Evolutionary conservation across 2,797 vertebrate species (phyloP).

Genomic region (Acipenser oxyrinchus): DNA sequence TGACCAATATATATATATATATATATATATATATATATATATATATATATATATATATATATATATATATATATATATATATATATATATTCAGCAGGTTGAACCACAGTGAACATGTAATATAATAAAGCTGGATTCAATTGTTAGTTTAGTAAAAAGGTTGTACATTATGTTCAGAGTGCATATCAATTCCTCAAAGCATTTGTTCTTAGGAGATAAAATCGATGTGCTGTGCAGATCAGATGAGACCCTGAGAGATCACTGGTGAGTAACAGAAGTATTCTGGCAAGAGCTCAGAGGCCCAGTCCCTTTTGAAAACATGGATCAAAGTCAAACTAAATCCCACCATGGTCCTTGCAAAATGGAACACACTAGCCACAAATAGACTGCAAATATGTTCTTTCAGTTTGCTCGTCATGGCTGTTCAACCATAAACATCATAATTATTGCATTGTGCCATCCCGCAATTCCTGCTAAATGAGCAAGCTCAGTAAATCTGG

Average conservation of each 20-base stretch:
- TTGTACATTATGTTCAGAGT: too few relatives aligned
- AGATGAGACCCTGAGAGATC: neutral
- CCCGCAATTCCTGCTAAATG: too few relatives aligned
- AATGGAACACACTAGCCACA: neutral
- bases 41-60: too few relatives aligned
- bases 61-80: too few relatives aligned
- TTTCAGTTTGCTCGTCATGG: neutral
- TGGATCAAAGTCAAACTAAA: conserved; percentile 5
- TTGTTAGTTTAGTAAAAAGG: too few relatives aligned
- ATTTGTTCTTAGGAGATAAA: neutral
- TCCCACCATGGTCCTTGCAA: neutral
- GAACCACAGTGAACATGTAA: too few relatives aligned
- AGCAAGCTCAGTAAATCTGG: too few relatives aligned
- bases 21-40: too few relatives aligned
- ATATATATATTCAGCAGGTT: too few relatives aligned
- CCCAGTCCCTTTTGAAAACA: neutral
- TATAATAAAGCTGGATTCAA: too few relatives aligned
- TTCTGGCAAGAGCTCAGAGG: neutral
- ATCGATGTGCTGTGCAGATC: neutral
- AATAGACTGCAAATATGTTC: neutral
- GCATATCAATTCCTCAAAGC: neutral
- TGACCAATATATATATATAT: too few relatives aligned
- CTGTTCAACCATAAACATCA: neutral
- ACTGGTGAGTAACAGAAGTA: neutral
- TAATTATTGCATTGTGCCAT: too few relatives aligned